These are phyloP conservation scores for Ectobius pallidus DNA, from an alignment of 2,888 invertebrate species.

Conservation along the genomic window DNA sequence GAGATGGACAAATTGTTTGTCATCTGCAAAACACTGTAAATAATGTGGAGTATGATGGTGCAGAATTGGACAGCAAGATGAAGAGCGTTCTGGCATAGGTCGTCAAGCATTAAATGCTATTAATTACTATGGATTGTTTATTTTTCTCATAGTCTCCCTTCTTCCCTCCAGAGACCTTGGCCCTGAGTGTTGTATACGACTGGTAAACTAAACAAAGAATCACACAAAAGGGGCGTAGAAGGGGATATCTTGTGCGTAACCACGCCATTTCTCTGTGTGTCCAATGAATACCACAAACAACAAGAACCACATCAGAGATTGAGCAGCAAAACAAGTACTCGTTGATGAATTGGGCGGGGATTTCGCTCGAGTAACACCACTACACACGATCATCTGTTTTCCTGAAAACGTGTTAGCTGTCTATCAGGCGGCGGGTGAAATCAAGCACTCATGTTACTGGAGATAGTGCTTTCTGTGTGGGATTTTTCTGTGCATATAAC, in stretches of 20 bases:
- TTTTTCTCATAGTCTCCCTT: slow-evolving; percentile 4
- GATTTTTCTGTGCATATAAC: too few relatives aligned
- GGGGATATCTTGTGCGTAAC: background rate
- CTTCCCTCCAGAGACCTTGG: background rate
- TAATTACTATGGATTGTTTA: slow-evolving; percentile 23
- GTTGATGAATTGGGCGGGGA: slow-evolving; percentile 23
- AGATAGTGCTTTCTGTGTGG: too few relatives aligned
- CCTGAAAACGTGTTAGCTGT: too few relatives aligned
- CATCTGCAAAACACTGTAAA: too few relatives aligned
- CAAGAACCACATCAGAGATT: slow-evolving; percentile 23
- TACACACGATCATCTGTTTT: slow-evolving; percentile 1
- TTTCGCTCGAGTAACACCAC: background rate
- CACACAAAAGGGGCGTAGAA: background rate
- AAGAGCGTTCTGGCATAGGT: too few relatives aligned
- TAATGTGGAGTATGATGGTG: too few relatives aligned
- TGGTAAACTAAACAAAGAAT: slow-evolving; percentile 23
- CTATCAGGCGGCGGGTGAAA: too few relatives aligned
- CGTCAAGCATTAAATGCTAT: background rate
- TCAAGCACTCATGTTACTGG: too few relatives aligned
- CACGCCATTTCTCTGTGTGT: slow-evolving; percentile 8
- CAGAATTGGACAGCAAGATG: too few relatives aligned
- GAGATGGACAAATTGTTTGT: too few relatives aligned
- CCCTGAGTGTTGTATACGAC: slow-evolving; percentile 12
- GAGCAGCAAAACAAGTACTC: slow-evolving; percentile 20
- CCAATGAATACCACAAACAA: slow-evolving; percentile 23